Base-by-base conservation (phyloP, 2,888 invertebrate species). In the Ectemnius continuus region DNA sequence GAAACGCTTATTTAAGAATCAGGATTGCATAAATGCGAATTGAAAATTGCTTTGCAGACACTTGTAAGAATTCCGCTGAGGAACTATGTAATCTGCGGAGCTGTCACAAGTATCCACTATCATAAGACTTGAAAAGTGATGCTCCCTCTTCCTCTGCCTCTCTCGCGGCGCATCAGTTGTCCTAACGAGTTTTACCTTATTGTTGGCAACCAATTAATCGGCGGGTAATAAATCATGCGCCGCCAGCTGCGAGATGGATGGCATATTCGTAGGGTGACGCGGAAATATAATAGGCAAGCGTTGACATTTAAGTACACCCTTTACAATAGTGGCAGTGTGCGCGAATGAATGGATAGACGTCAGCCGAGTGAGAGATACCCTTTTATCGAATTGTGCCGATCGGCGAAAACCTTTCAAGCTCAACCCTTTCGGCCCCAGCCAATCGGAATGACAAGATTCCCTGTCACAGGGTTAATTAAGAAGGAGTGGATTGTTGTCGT, bases 261-360 rank as follows among this genome's bases (percentile, higher is more conserved):
- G 16, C 28, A 45, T 13, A n/a, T 16, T 47, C 13, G 26, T 28
- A 59, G 45, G 23, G 11, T 63, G 28, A 71, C 67, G 61, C 67
- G 58, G 47, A 77, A 78, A 78, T 66, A 26, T 28, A 58, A 61
- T 36, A 8, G 57, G 2, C 26, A 13, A 46, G 14, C 23, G 61
- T 52, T 76, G 76, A 79, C 76, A 74, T 80, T 80, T 79, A 66
- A 63, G 58, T 63, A 6, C 58, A 52, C 36, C 61, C 8, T 18
- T 57, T 57, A 62, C 48, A 8, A 70, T 16, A n/a, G 46, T 60
- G 16, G 65, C 73, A 60, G 47, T 67, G 8, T 18, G 16, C 18
- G 11, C 36, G 16, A 61, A 28, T 28, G 48, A 46, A 57, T 61
- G 36, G 63, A 8, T 36, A 11, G 36, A 36, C 36, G 36, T 36